Evolutionary conservation across 2,888 invertebrate genomes (phyloP), one percentile per base, ranked within the genome.

Genomic region (Campopleginae sp.): DNA sequence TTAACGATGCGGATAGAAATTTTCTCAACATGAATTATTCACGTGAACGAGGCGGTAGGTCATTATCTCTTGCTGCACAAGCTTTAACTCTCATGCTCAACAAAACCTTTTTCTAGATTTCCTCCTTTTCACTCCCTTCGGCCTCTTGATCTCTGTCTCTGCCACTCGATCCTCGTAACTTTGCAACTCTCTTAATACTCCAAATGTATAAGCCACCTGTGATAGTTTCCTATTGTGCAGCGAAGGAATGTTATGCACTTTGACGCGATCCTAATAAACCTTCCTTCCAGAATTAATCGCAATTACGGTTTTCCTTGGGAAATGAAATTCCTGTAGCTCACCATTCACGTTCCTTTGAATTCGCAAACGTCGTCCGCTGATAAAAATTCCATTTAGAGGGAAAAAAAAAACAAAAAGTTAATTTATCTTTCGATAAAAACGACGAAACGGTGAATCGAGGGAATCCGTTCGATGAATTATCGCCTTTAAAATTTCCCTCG

Each of bases 21-120:
- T 87, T 87, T 86, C 84, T 65, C 77, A 84, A 81, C 82, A 88
- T 88, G 88, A 88, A 88, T 88, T 88, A 88, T 88, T 88, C 88
- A 88, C 84, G 78, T 51, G 72, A 80, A 88, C 83, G 84, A 80
- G 86, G 85, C 84, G 86, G 88, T 87, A 81, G 87, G 88, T 87
- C 88, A 86, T 88, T 88, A 88, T 88, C 85, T 87, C 78, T 66
- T 71, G 81, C 84, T 80, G 82, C 80, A 72, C 72, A 82, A 80
- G 75, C 68, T 74, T 77, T 33, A 27, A 82, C 79, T 82, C 84
- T 84, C 85, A 85, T 86, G 87, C 87, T 84, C 81, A 84, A 86
- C 84, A 78, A 82, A 86, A 86, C 63, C 82, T 82, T 87, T 88
- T 87, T 86, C 79, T 84, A 77, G 46, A 78, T 78, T 85, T 86